These are phyloP conservation scores for Nymphalis c-album DNA, from an alignment of 2,888 invertebrate genomes.

Conservation along the genomic window DNA sequence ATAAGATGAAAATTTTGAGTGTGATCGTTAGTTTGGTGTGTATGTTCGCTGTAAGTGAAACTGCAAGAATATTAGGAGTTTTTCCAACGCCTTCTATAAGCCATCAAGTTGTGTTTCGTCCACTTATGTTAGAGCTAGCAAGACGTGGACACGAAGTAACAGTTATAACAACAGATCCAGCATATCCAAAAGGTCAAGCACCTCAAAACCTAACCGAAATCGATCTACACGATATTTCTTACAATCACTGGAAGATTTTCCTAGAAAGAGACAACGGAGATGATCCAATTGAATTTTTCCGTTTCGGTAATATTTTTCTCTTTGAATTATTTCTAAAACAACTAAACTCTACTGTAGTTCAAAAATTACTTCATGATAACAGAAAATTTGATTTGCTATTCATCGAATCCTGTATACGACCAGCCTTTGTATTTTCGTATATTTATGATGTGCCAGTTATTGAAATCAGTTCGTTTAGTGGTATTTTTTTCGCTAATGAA, in stretches of 20 bases:
- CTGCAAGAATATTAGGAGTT: constrained; percentile 1
- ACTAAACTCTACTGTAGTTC: constrained; percentile 21
- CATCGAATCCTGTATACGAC: constrained; percentile 42
- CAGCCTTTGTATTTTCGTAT: constrained; percentile 42
- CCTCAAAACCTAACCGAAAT: neutral
- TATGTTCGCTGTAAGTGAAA: neutral
- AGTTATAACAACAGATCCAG: neutral
- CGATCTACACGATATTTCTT: neutral
- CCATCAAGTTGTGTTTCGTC: constrained; percentile 6
- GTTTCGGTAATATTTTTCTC: neutral
- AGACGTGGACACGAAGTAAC: neutral
- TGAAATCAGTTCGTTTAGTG: constrained; percentile 48
- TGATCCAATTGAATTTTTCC: neutral
- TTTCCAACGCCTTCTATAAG: constrained; percentile 1
- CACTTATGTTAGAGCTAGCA: neutral
- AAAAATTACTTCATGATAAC: constrained; percentile 22
- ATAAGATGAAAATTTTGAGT: neutral
- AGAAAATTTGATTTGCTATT: constrained; percentile 48
- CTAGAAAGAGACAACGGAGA: neutral
- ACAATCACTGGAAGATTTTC: neutral
- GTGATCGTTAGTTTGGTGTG: neutral
- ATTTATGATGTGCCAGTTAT: constrained; percentile 48
- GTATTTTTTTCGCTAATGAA: constrained; percentile 33
- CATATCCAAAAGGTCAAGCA: neutral
- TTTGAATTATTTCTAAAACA: constrained; percentile 16